These are phyloP conservation scores for Meteorus cinctellus DNA, from an alignment of 2,888 invertebrate genomes.

Conservation along the genomic window DNA sequence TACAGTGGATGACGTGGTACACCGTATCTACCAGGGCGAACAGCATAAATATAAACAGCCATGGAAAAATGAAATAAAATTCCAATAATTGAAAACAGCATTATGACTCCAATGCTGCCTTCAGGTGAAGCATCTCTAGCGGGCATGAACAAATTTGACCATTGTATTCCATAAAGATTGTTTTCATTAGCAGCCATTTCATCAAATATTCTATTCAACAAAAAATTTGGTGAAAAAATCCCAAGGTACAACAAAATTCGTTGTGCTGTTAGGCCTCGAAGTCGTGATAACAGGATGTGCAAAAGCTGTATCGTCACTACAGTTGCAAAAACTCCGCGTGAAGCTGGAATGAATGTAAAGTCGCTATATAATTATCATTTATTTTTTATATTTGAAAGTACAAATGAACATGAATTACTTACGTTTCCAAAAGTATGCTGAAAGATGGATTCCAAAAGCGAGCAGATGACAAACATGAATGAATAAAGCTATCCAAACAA, in stretches of 20 bases:
- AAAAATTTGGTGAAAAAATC: constrained; percentile 66
- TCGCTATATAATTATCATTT: not conserved
- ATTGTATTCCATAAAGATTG: constrained; percentile 71
- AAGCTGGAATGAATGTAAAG: constrained; percentile 41
- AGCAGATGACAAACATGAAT: constrained; percentile 63
- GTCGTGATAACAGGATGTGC: constrained; percentile 43
- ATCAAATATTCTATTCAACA: constrained; percentile 61
- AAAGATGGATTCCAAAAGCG: constrained; percentile 67
- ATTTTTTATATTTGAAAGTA: constrained; percentile 16
- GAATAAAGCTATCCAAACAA: constrained; percentile 66
- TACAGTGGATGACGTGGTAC: constrained; percentile 90
- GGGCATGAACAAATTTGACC: constrained; percentile 72
- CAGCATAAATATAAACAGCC: constrained; percentile 89
- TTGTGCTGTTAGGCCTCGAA: constrained; percentile 34
- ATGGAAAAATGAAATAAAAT: constrained; percentile 82
- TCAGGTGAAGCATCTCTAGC: constrained; percentile 57
- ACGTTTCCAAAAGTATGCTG: constrained; percentile 69
- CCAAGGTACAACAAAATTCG: constrained; percentile 58
- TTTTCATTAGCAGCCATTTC: constrained; percentile 67
- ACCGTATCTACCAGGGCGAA: constrained; percentile 90
- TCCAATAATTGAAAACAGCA: constrained; percentile 84
- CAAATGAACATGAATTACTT: constrained; percentile 48
- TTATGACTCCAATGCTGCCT: constrained; percentile 78
- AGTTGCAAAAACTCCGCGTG: constrained; percentile 48
- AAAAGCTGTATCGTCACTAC: constrained; percentile 48